phyloP scores from a whole-genome alignment of 30 jellyfish, hydroid and myxozoan species.

The Catostylus mosaicus region DNA sequence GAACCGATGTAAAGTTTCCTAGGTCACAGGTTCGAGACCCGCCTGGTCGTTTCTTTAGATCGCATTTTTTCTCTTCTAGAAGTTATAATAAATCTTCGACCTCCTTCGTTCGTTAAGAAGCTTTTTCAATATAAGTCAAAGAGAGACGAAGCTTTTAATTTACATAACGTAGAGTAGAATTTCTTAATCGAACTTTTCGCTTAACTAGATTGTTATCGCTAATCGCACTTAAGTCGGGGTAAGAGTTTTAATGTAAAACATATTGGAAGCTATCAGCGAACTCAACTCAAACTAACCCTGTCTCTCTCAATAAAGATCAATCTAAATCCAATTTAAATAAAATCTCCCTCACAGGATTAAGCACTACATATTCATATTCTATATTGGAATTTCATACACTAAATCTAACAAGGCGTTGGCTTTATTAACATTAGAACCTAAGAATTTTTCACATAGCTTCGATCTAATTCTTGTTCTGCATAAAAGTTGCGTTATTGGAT shows the following conservation, averaged over 20 bases:
- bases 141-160: neutral
- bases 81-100: no score
- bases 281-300: neutral
- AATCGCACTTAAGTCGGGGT: neutral
- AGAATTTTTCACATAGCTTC: no score
- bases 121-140: neutral
- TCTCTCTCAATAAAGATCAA: neutral
- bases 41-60: no score
- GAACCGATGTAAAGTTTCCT: no score
- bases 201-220: neutral
- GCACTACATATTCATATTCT: no score
- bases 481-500: no score
- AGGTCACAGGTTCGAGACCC: no score
- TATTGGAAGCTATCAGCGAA: neutral
- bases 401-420: neutral
- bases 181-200: neutral
- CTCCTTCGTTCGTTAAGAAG: neutral
- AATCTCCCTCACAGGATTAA: neutral
- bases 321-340: neutral
- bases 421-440: no score
- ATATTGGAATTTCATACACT: neutral
- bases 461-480: no score
- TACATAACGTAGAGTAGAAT: neutral
- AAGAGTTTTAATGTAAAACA: neutral
- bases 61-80: no score